Evolutionary conservation across 1,140 invertebrate genomes (phyloP), one percentile per base, ranked within the genome.

Genomic region (Formica exsecta): DNA sequence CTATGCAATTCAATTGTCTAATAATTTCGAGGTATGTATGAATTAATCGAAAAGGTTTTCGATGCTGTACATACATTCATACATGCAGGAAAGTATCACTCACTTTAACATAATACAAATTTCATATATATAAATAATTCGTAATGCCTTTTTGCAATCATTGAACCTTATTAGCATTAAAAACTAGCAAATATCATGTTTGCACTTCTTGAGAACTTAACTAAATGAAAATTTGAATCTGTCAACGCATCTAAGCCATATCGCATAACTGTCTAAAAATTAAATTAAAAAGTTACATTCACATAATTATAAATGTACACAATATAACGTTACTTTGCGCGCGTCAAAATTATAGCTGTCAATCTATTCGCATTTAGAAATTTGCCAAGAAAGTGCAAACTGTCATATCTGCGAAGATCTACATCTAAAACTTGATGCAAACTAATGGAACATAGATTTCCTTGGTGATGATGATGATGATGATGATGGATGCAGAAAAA

Each of bases 51-150:
- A 29, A 57, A 81, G 25, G 54, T 87, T 48, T 54, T 85, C 1
- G 38, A 84, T 51, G 57, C 32, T 90, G 16, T 51, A 87, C 71
- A 86, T 74, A 85, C 87, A 88, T 36, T 85, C 87, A 84, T 65
- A 61, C 75, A 88, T 86, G 32, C 73, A 80, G 66, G 61, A 85
- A 76, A 61, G 0, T 59, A 73, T 87, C 68, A 85, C 89, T 90
- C 83, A 68, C 38, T 16, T 38, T 73, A 75, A 65, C 36, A 80
- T 62, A 89, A 74, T 61, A 85, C 19, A 90, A 19, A 75, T 76
- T 90, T 66, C 76, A 61, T 57, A 65, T 70, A 91, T 89, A 90
- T 91, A 91, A 81, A 84, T 88, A 84, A 76, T 80, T 89, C 86
- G 68, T 74, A 89, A 91, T 90, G 85, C 44, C 64, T 85, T 65